These are phyloP conservation scores for Oryzias curvinotus DNA, from an alignment of 2,113 vertebrate genomes.

Conservation along the genomic window DNA sequence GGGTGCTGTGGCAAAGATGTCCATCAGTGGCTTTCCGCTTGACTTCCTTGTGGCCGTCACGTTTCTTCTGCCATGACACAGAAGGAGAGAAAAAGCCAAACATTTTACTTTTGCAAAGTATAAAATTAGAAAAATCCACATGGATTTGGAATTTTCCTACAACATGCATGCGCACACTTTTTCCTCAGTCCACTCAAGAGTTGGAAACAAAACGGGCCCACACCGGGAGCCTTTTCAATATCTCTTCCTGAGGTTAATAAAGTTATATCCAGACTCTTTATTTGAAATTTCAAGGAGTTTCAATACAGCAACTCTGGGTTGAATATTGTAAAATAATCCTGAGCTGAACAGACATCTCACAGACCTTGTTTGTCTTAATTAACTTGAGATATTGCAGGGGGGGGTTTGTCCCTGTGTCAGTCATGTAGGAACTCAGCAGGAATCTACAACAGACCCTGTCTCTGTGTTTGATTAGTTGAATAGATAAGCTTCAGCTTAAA, in stretches of 20 bases:
- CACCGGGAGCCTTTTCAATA: conserved; percentile 62
- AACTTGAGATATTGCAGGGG: conserved; percentile 71
- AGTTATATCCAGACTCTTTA: conserved; percentile 68
- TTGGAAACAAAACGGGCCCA: conserved; percentile 58
- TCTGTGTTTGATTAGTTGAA: conserved; percentile 67
- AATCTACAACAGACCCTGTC: conserved; percentile 57
- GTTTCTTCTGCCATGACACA: conserved; percentile 35
- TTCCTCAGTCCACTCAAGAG: conserved; percentile 52
- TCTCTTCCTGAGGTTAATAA: conserved; percentile 75
- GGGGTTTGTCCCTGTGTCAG: conserved; percentile 75
- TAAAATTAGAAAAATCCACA: conserved; percentile 72
- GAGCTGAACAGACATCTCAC: conserved; percentile 69
- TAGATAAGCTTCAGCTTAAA: conserved; percentile 62
- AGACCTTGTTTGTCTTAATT: conserved; percentile 79
- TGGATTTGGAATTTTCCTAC: conserved; percentile 49
- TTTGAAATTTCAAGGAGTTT: conserved; percentile 36
- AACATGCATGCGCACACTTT: conserved; percentile 34
- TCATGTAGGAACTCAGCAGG: conserved; percentile 73
- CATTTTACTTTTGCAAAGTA: conserved; percentile 58
- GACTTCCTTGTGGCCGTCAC: conserved; percentile 63
- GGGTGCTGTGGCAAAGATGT: conserved; percentile 70
- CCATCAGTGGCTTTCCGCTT: conserved; percentile 77
- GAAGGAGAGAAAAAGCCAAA: conserved; percentile 24
- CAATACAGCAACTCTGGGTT: conserved; percentile 53
- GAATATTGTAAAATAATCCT: conserved; percentile 78